A percentile compares a stretch with the other conserved stretches of the same genome.
phyloP scores from a whole-genome alignment of 2,797 vertebrate species.

The Champsocephalus gunnari region DNA sequence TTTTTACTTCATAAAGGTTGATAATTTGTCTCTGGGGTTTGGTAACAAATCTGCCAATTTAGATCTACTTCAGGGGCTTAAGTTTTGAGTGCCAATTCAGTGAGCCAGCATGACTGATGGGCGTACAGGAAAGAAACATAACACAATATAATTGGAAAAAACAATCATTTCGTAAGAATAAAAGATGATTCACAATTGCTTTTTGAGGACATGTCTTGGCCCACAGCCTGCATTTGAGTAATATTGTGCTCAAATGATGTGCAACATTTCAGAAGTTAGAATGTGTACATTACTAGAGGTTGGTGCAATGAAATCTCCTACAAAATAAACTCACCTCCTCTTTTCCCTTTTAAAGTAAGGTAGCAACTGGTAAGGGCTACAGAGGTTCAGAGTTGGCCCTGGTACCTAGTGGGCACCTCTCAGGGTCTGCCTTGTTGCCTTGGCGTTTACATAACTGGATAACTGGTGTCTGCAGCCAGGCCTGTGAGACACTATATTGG shows the following conservation, averaged over 20 bases:
- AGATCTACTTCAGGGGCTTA: background rate
- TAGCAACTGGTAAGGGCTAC: slow-evolving; percentile 27
- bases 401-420: slow-evolving; percentile 56
- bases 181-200: background rate
- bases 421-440: slow-evolving; percentile 62
- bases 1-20: slow-evolving; percentile 10
- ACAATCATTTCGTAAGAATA: background rate
- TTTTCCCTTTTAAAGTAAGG: slow-evolving; percentile 20
- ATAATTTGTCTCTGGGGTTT: background rate
- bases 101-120: background rate
- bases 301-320: slow-evolving; percentile 17
- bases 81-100: background rate
- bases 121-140: background rate
- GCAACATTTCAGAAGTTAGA: slow-evolving; percentile 1
- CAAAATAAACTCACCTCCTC: background rate
- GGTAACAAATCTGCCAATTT: background rate
- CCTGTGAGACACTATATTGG: slow-evolving; percentile 66
- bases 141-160: background rate
- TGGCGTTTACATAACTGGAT: slow-evolving; percentile 68
- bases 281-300: background rate
- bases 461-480: slow-evolving; percentile 66
- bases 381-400: slow-evolving; percentile 34
- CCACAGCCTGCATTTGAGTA: background rate
- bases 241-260: background rate
- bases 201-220: background rate